phyloP scores from a whole-genome alignment of 2,113 vertebrate genomes.

The Zapornia atra region DNA sequence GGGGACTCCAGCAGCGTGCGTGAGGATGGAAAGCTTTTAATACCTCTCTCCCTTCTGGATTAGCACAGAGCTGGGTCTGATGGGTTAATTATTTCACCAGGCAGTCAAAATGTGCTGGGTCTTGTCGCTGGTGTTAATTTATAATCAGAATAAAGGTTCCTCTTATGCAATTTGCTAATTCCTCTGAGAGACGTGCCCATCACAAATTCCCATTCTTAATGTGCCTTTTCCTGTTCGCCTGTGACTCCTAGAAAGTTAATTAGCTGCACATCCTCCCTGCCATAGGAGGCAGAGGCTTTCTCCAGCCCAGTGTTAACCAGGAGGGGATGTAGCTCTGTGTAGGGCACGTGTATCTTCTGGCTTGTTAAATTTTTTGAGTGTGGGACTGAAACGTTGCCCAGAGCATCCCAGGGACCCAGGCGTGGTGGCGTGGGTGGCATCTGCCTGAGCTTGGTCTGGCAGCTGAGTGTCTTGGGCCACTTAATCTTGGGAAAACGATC shows the following conservation, averaged over 20 bases:
- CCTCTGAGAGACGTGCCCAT: background rate
- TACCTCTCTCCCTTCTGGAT: background rate
- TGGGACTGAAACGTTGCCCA: background rate
- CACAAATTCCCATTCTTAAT: background rate
- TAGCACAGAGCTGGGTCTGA: background rate
- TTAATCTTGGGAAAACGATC: background rate
- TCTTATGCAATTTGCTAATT: background rate
- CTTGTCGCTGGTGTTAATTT: background rate
- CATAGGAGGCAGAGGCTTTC: fast-evolving
- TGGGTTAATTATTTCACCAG: background rate
- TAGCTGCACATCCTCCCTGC: conserved; percentile 24
- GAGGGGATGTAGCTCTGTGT: background rate
- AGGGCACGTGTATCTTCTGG: background rate
- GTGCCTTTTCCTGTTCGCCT: conserved; percentile 2
- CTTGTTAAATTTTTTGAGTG: fast-evolving
- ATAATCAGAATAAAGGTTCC: background rate
- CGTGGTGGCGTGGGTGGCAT: fast-evolving
- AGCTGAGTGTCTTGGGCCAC: background rate
- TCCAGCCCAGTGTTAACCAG: fast-evolving
- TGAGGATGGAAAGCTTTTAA: background rate
- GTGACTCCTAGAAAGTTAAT: conserved; percentile 23
- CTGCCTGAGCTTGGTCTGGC: background rate
- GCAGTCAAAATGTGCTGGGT: background rate
- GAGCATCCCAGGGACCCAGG: background rate
- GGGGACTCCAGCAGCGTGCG: fast-evolving